phyloP scores from a whole-genome alignment of 2,113 vertebrate species.

The Tragelaphus scriptus region DNA sequence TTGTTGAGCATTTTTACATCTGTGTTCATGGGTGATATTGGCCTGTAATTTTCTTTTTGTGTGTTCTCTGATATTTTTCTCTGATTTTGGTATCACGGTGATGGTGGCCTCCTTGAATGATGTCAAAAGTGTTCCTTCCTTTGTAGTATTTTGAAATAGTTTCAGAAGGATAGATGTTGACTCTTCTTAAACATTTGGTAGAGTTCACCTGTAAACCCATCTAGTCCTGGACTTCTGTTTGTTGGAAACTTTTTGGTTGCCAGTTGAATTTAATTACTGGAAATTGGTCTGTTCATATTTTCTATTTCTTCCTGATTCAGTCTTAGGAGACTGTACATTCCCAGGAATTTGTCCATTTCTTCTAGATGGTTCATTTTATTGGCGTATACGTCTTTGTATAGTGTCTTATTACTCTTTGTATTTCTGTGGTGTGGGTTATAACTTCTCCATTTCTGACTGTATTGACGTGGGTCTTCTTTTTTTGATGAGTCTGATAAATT shows the following conservation, averaged over 20 bases:
- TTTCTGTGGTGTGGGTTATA: not conserved
- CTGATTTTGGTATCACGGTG: not conserved
- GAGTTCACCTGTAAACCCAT: not conserved
- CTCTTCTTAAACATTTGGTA: not conserved
- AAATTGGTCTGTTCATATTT: not conserved
- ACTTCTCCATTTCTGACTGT: not conserved
- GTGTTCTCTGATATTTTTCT: not conserved
- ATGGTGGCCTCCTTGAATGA: not conserved
- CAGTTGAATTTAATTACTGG: not conserved
- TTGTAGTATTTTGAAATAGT: not conserved
- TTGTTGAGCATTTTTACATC: not conserved
- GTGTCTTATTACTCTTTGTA: not conserved
- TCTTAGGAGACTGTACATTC: not conserved
- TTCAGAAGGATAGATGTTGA: not conserved
- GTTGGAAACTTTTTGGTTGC: not conserved
- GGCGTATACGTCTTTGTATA: fast-evolving
- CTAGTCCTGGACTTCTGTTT: not conserved
- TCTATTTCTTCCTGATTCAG: not conserved
- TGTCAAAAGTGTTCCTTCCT: not conserved
- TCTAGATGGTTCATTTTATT: not conserved
- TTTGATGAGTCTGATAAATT: not conserved
- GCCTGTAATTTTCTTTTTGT: not conserved
- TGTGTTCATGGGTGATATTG: not conserved
- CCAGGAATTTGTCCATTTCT: not conserved
- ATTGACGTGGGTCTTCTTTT: not conserved